phyloP scores from a whole-genome alignment of 2,797 vertebrate species.

The Scarus forsteni region DNA sequence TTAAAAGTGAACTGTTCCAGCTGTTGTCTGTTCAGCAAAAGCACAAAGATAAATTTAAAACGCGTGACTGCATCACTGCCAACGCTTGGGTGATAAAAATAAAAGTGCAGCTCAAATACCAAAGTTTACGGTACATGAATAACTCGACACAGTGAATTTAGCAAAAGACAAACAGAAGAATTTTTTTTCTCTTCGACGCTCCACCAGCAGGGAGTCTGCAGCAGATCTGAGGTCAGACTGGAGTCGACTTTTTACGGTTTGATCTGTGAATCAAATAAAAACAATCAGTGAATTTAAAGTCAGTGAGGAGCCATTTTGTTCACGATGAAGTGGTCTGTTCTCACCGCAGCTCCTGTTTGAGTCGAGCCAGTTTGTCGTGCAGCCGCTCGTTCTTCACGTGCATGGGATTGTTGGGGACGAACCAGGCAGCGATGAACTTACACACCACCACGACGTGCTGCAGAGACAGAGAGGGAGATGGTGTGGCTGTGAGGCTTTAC shows the following conservation, averaged over 20 bases:
- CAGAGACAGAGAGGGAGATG: slow-evolving; percentile 3
- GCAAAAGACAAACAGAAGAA: too few species aligned
- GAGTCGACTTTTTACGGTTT: slow-evolving; percentile 47
- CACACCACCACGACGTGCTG: slow-evolving; percentile 92
- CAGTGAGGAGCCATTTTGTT: neutral
- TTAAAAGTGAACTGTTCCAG: too few species aligned
- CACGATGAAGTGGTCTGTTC: neutral
- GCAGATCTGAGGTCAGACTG: slow-evolving; percentile 46
- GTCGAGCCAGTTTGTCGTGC: slow-evolving; percentile 69
- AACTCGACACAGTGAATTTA: too few species aligned
- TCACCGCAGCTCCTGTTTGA: slow-evolving; percentile 78
- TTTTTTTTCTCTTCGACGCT: neutral
- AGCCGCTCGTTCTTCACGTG: slow-evolving; percentile 86
- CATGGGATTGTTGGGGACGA: slow-evolving; percentile 88
- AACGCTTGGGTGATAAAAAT: too few species aligned
- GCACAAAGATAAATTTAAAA: too few species aligned
- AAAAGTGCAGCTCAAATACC: too few species aligned
- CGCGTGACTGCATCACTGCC: too few species aligned
- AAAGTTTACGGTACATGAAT: too few species aligned
- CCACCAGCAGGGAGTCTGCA: neutral
- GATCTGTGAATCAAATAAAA: slow-evolving; percentile 38
- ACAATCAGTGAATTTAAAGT: neutral
- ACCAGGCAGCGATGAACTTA: slow-evolving; percentile 93
- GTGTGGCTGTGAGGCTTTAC: neutral
- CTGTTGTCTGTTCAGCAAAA: too few species aligned